These are phyloP conservation scores for Chirona hameri DNA, from an alignment of 2,888 invertebrate genomes.

Conservation along the genomic window DNA sequence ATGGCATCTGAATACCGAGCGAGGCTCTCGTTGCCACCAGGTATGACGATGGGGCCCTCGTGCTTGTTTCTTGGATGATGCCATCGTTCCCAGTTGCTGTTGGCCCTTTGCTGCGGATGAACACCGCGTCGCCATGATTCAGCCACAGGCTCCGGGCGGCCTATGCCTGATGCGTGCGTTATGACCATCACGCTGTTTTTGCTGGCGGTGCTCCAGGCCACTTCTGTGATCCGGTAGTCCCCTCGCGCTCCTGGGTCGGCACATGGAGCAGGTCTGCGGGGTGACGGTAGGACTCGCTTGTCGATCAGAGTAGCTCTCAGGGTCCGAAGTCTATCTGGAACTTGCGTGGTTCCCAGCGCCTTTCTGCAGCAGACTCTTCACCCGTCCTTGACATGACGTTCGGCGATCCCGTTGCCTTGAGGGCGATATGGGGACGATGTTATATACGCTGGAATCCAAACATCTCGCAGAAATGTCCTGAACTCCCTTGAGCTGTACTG, in stretches of 20 bases:
- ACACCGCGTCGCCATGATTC: not conserved
- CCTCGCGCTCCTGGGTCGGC: not conserved
- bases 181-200: not conserved
- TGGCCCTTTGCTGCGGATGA: not conserved
- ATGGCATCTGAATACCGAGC: too few species aligned
- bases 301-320: not conserved
- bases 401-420: not conserved
- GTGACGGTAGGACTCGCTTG: not conserved
- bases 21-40: too few species aligned
- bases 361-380: not conserved
- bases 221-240: not conserved
- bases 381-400: not conserved
- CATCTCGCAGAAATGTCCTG: not conserved
- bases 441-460: not conserved
- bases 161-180: not conserved
- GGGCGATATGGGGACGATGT: not conserved
- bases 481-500: conserved; percentile 3
- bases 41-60: too few species aligned
- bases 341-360: not conserved
- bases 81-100: not conserved
- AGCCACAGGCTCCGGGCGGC: not conserved
- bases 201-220: not conserved
- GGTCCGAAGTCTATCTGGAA: not conserved
- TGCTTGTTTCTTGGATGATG: not conserved
- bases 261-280: not conserved